A percentile compares a stretch with the other conserved stretches of the same genome.
Evolutionary conservation across 2,113 vertebrate species (phyloP).

Genomic region (Gobius niger): DNA sequence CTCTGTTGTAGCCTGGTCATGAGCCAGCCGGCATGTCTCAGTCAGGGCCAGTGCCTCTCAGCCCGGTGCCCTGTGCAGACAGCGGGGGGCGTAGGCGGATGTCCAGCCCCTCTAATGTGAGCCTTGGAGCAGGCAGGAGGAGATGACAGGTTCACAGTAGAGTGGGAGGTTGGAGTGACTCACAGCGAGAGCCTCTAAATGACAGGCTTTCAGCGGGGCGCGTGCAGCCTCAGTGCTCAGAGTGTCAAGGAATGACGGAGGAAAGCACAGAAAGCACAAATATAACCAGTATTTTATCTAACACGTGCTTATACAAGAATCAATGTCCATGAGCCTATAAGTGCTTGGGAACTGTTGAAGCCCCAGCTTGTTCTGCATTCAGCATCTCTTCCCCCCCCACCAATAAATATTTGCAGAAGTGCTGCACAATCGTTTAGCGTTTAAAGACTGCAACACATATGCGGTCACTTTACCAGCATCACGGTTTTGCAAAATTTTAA

Average conservation of each 20-base stretch:
- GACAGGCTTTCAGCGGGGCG: conserved; percentile 65
- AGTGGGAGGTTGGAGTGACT: conserved; percentile 71
- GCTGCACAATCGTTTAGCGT: too few relatives aligned
- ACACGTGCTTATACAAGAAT: conserved; percentile 3
- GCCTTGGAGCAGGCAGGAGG: conserved; percentile 51
- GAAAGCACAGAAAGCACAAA: conserved; percentile 17
- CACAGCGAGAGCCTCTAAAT: conserved; percentile 64
- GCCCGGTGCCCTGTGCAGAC: conserved; percentile 46
- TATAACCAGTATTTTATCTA: conserved; percentile 6
- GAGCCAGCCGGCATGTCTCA: conserved; percentile 36
- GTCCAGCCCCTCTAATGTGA: conserved; percentile 59
- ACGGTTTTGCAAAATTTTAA: too few relatives aligned
- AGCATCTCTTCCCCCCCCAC: too few relatives aligned
- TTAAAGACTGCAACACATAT: too few relatives aligned
- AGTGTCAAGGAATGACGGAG: conserved; percentile 28
- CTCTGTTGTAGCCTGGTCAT: conserved; percentile 49
- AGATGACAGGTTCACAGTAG: conserved; percentile 70
- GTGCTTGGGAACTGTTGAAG: not conserved
- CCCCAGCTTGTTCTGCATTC: too few relatives aligned
- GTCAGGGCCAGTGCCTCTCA: conserved; percentile 23
- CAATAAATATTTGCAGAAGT: too few relatives aligned
- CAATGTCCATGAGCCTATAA: not conserved
- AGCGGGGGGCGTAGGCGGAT: conserved; percentile 47
- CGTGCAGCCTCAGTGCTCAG: conserved; percentile 38
- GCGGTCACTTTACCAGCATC: too few relatives aligned